Conservation (phyloP, 2,888 invertebrate species). For the Sylvicola fuscatus region DNA sequence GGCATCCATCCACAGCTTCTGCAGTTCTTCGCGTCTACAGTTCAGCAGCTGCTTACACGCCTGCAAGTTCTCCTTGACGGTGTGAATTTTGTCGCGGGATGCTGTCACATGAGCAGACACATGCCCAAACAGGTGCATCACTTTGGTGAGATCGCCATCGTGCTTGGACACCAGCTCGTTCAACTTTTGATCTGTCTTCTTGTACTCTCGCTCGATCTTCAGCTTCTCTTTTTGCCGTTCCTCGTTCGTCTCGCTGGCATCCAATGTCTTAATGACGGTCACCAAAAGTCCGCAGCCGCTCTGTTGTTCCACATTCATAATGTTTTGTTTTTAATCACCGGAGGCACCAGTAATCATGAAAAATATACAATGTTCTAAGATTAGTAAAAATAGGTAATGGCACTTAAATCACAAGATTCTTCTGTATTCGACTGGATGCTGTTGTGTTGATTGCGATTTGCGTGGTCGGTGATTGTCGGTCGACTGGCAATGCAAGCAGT, state of each 20-base stretch:
- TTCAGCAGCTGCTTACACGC: constrained; percentile 71
- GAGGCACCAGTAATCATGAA: too few species aligned
- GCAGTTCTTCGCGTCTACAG: constrained; percentile 79
- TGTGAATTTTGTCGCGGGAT: constrained; percentile 52
- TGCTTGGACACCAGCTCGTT: constrained; percentile 77
- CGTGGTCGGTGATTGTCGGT: too few species aligned
- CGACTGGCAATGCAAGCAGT: too few species aligned
- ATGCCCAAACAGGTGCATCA: constrained; percentile 47
- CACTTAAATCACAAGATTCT: too few species aligned
- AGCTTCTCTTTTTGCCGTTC: constrained; percentile 83
- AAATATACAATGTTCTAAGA: too few species aligned
- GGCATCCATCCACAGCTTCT: constrained; percentile 85
- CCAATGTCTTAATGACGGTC: constrained; percentile 86
- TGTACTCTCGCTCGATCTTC: constrained; percentile 83
- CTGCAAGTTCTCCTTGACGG: constrained; percentile 59
- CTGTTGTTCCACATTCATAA: constrained; percentile 23
- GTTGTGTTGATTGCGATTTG: too few species aligned
- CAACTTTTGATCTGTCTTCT: constrained; percentile 70
- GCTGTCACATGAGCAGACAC: constrained; percentile 57
- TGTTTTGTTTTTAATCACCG: too few species aligned
- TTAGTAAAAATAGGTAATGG: too few species aligned
- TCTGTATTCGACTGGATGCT: too few species aligned
- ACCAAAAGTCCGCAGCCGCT: constrained; percentile 59
- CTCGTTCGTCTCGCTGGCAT: constrained; percentile 84
- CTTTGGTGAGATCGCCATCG: constrained; percentile 61